Conservation (phyloP, 2,888 invertebrate species). For the Pristionchus mayeri region DNA sequence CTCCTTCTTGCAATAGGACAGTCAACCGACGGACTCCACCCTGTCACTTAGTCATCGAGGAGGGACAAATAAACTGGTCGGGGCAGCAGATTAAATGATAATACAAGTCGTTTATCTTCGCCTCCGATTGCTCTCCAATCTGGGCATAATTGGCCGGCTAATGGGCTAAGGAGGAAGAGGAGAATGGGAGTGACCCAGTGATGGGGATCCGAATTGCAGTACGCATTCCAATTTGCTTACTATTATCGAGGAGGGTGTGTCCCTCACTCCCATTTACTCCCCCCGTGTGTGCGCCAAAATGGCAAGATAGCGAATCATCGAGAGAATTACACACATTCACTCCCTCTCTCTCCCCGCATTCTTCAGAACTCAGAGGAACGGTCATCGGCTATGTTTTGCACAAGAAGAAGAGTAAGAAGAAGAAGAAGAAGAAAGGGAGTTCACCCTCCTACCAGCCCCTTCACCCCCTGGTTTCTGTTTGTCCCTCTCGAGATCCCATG, state of each 20-base stretch:
- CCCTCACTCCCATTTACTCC: slow-evolving; percentile 11
- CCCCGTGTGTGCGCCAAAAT: slow-evolving; percentile 12
- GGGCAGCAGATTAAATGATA: slow-evolving; percentile 26
- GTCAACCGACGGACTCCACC: slow-evolving; percentile 6
- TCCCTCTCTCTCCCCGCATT: too few relatives aligned
- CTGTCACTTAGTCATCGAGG: background rate
- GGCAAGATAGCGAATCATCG: background rate
- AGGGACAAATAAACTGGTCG: slow-evolving; percentile 3
- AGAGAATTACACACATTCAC: background rate
- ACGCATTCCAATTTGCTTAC: slow-evolving; percentile 43
- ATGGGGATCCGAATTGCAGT: background rate
- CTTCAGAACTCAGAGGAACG: background rate
- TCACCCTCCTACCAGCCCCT: background rate
- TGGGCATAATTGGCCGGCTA: background rate
- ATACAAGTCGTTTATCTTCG: slow-evolving; percentile 10
- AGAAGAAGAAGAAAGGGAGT: too few relatives aligned
- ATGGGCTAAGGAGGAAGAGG: background rate
- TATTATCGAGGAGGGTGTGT: slow-evolving; percentile 12
- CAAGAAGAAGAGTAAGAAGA: too few relatives aligned
- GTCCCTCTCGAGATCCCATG: background rate
- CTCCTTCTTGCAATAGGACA: background rate
- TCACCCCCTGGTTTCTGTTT: slow-evolving; percentile 23
- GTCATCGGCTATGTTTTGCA: background rate
- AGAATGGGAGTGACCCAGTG: slow-evolving; percentile 3
- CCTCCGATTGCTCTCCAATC: background rate